These are phyloP conservation scores for Uromys caudimaculatus DNA, from an alignment of 2,797 vertebrate genomes.

Conservation along the genomic window DNA sequence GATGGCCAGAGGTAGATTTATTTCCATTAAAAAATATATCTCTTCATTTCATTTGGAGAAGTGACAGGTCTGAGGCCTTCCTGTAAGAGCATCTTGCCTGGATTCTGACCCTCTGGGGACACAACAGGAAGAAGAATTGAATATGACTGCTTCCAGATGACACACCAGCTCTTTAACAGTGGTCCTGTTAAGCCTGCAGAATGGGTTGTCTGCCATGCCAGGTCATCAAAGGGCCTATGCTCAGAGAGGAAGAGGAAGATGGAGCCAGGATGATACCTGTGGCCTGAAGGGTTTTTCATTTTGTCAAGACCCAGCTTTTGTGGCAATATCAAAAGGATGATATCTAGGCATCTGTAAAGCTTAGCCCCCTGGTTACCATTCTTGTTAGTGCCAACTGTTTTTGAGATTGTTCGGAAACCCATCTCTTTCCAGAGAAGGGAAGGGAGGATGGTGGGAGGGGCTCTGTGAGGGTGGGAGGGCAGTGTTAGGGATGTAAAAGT, in stretches of 20 bases:
- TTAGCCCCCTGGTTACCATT: background rate
- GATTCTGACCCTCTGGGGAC: slow-evolving; percentile 14
- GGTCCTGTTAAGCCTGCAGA: background rate
- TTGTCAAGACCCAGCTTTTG: background rate
- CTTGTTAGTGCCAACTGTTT: background rate
- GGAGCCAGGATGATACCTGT: background rate
- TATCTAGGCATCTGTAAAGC: background rate
- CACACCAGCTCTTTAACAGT: background rate
- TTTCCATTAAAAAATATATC: slow-evolving; percentile 30
- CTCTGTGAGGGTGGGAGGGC: no score
- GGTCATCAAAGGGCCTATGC: background rate
- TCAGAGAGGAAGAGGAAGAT: background rate
- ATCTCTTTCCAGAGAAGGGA: no score
- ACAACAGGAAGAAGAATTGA: background rate
- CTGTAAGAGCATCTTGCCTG: slow-evolving; percentile 15
- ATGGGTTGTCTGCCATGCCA: no score
- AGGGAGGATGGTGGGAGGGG: no score
- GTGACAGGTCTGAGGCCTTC: background rate
- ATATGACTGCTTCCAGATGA: background rate
- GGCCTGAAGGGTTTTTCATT: background rate
- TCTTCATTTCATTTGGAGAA: slow-evolving; percentile 15
- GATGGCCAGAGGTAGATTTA: background rate
- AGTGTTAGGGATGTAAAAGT: no score
- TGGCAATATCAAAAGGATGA: background rate
- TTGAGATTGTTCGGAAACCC: background rate